Evolutionary conservation across 2,797 vertebrate species (phyloP), one percentile per base, ranked within the genome.

Genomic region (Perdix hodgsoniae): DNA sequence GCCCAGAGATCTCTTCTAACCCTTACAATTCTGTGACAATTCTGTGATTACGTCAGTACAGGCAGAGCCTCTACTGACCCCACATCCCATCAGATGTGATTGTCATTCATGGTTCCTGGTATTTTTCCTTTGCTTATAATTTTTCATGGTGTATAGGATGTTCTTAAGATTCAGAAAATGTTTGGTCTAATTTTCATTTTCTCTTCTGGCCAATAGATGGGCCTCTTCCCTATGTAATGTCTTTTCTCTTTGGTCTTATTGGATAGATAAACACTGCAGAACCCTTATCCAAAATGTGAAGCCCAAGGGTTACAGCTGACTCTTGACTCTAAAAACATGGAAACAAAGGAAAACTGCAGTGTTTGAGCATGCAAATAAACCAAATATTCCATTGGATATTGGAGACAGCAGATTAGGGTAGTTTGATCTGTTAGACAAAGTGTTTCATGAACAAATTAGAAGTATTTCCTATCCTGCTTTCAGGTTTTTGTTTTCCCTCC

Each of bases 201-300:
- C 61, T 87, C 40, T 70, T 90, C 47, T 80, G 84, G 40, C 92
- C 93, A 93, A 87, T 74, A 96, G 95, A 61, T 93, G 94, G 91
- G 72, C 89, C 92, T 94, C 94, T 96, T 83, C 61, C 65, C 47
- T 85, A 78, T 89, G 52, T 26, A 80, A 84, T 83, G 8, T 54
- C 57, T 86, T 83, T 16, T 71, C n/a, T 82, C 57, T 90, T 83
- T 87, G 67, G 82, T 89, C 47, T 60, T 18, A 57, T 49, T 4
- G 1, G 14, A 35, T 39, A 59, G 40, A 69, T 49, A 77, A 83
- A 70, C 9, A 74, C 26, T 59, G 57, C 14, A 77, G 80, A 93
- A 65, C 3, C 1, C 19, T 15, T 57, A 67, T 7, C 4, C 74
- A 44, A 88, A 85, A 94, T 54, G 61, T 65, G 86, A 91, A 80